Base-by-base conservation (phyloP, 2,888 invertebrate species). In the Xestia rhomboidea region DNA sequence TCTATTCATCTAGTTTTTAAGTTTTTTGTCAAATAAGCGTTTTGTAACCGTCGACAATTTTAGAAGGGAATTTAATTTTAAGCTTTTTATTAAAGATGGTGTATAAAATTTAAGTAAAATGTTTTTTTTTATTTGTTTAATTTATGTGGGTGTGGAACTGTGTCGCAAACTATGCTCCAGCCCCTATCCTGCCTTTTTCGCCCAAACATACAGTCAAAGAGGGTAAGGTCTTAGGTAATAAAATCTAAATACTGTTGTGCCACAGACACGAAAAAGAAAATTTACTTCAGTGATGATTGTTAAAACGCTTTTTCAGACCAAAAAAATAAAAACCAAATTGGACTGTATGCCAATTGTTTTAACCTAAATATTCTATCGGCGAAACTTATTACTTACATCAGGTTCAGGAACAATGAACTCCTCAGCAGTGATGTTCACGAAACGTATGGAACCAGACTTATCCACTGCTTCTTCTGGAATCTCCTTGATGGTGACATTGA, bases 401-500 rank as follows among this genome's bases (percentile, higher is more conserved):
- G 93, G 92, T 78, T 97, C 96, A 11, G 97, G 97, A 73, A 97
- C 96, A 67, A 99, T 98, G 92, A 99, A 99, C 80, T 99, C 98
- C 90, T 99, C 99, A 68, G 98, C 98, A 7, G 98, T 98, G 34
- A 98, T 97, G 73, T 98, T 98, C 60, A 97, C 94, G 89, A 99
- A 98, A 30, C 99, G 97, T 73, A 99, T 98, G 0, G 99, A 99
- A 0, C 99, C 99, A 1, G 99, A 99, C 92, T 98, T 99, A 80
- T 97, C 97, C 0, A 99, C 99, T 0, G 99, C 99, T 92, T 99
- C 99, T 91, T 99, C 98, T 0, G 99, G 98, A 54, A 99, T 98
- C 87, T 98, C 98, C 87, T 98, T 98, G 11, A 99, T 98, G 0
- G 98, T 98, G 0, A 99, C 98, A 77, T 98, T 98, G 0, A 99